Conservation (phyloP, 92 coral and sea anemone species). For the Bergia puertoricense region DNA sequence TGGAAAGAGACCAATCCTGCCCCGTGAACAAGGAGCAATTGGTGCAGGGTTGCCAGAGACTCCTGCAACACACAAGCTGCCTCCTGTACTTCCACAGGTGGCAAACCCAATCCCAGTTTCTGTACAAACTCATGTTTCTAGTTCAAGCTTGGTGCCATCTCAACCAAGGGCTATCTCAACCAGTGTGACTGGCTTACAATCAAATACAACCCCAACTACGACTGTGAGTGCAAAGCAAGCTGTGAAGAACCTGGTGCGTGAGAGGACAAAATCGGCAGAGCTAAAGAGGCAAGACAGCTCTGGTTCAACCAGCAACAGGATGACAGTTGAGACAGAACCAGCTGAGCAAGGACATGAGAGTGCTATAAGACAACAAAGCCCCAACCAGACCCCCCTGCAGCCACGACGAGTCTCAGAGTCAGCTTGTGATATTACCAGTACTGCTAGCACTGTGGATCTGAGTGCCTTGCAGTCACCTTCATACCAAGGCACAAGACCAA, state of each 20-base stretch:
- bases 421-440: not conserved
- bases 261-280: constrained; percentile 85
- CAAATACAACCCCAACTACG: constrained; percentile 13
- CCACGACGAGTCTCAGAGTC: not conserved
- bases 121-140: not conserved
- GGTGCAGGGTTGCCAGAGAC: not conserved
- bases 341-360: not conserved
- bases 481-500: constrained; percentile 25
- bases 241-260: constrained; percentile 86
- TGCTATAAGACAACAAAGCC: not conserved
- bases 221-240: constrained; percentile 88
- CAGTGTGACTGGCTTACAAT: not conserved
- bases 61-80: constrained; percentile 29
- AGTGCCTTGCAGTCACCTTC: constrained; percentile 34
- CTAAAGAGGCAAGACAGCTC: constrained; percentile 57
- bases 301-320: not conserved
- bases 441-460: constrained; percentile 31
- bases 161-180: constrained; percentile 18
- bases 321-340: not conserved
- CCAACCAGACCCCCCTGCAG: not conserved
- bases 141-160: constrained; percentile 10
- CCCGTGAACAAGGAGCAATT: constrained; percentile 57
- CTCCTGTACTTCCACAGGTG: constrained; percentile 42
- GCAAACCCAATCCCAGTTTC: constrained; percentile 19
- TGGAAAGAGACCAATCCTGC: constrained; percentile 77